Conservation (phyloP, 2,113 vertebrate genomes). For the Gymnocephalus cernua region DNA sequence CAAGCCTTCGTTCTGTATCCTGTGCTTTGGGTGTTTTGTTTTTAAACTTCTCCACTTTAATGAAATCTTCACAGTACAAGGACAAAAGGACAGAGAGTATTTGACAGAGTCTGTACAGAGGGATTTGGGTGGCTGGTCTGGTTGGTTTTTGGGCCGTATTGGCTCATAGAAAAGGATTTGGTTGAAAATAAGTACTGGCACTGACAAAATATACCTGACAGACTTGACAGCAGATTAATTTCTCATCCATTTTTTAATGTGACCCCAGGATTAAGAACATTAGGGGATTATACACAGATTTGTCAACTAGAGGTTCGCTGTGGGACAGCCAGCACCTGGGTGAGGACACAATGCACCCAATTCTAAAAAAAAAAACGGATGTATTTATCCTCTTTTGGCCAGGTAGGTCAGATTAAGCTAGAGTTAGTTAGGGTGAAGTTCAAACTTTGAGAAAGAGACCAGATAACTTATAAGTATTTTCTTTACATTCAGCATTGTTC, state of each 20-base stretch:
- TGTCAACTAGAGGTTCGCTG: conserved; percentile 73
- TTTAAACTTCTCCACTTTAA: conserved; percentile 43
- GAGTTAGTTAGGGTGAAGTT: conserved; percentile 3
- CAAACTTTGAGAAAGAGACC: not conserved
- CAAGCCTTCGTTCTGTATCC: conserved; percentile 32
- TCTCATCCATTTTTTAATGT: conserved; percentile 83
- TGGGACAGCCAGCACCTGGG: conserved; percentile 75
- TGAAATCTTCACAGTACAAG: conserved; percentile 61
- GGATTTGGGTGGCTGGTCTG: conserved; percentile 63
- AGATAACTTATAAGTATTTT: conserved; percentile 8
- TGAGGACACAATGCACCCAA: conserved; percentile 67
- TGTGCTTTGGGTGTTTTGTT: conserved; percentile 30
- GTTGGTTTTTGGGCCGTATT: conserved; percentile 42
- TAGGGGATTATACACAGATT: conserved; percentile 81
- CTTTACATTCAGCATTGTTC: conserved; percentile 15
- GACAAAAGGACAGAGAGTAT: conserved; percentile 65
- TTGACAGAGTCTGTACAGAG: conserved; percentile 32
- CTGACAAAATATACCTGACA: conserved; percentile 75
- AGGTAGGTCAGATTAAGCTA: conserved; percentile 29
- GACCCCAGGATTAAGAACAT: conserved; percentile 82
- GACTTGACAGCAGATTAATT: conserved; percentile 82
- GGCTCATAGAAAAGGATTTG: conserved; percentile 65
- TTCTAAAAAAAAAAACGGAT: conserved; percentile 32
- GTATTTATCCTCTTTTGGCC: conserved; percentile 1
- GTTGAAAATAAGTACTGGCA: conserved; percentile 65